Base-by-base conservation (phyloP, 1,140 invertebrate genomes). In the Tetranychus cinnabarinus region DNA sequence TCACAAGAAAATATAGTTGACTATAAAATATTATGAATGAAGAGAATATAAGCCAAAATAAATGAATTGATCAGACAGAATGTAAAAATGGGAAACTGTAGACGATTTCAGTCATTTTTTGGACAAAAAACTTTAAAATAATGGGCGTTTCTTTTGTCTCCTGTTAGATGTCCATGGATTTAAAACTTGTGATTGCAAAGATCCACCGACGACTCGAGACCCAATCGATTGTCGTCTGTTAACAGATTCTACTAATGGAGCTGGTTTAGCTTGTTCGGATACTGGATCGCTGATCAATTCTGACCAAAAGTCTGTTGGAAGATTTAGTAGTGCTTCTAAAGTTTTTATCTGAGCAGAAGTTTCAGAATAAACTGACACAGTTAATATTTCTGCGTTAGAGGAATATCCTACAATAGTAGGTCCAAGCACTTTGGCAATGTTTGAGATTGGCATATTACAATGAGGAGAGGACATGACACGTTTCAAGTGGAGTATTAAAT, bases 361-460 rank as follows among this genome's bases (percentile, higher is more conserved):
- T 67, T 82, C 80, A 23, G 50, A 7, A n/a, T 31, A 31, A 2
- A 31, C 7, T n/a, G n/a, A 12, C 13, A 33, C 31, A 34, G 69
- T 74, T 6, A 84, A 73, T 70, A 85, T 78, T 54, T 76, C 75
- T 61, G 77, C 75, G 1, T 78, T 75, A 13, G 73, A 76, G 1
- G 85, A 88, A 67, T 83, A 86, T 0, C 86, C 86, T 46, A 90
- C 79, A 56, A 90, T 75, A 2, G 85, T 88, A 3, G 86, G 86
- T 5, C 85, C 86, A 73, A 90, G 88, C 12, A 89, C 77, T 69
- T 81, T 83, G 0, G 85, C 79, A 23, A 91, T 74, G 75, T 87
- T 88, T 35, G 72, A 72, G 12, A 80, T 72, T 1, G 82, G 79
- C 87, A 90, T 91, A 72, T 83, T 82, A 59, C 82, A 84, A 36